These are phyloP conservation scores for Calephelis perditalis DNA, from an alignment of 2,888 invertebrate genomes.

Conservation along the genomic window DNA sequence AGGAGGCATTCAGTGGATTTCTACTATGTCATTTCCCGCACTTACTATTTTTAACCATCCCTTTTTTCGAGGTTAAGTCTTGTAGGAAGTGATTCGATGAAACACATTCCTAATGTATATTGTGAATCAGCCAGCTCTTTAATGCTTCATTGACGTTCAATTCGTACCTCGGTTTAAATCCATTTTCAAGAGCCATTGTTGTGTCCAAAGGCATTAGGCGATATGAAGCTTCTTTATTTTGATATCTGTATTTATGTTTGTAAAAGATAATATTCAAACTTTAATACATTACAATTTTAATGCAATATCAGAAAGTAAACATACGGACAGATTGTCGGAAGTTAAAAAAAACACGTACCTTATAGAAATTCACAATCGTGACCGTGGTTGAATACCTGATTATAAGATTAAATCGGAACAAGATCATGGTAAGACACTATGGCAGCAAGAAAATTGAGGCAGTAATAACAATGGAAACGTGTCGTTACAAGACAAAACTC, in stretches of 20 bases:
- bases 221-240: conserved; percentile 37
- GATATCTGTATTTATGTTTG: not conserved
- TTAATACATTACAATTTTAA: too few relatives aligned
- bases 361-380: too few relatives aligned
- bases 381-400: too few relatives aligned
- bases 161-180: conserved; percentile 66
- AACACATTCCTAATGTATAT: conserved; percentile 73
- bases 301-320: too few relatives aligned
- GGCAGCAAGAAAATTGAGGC: too few relatives aligned
- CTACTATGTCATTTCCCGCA: conserved; percentile 70
- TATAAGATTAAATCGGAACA: too few relatives aligned
- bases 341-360: too few relatives aligned
- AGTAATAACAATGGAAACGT: too few relatives aligned
- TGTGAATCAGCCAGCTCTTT: conserved; percentile 64
- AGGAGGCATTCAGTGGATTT: conserved; percentile 55
- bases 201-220: conserved; percentile 61
- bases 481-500: too few relatives aligned
- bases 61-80: conserved; percentile 46
- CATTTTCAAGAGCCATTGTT: conserved; percentile 63
- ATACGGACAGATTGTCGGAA: too few relatives aligned
- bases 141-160: conserved; percentile 69
- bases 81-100: conserved; percentile 74
- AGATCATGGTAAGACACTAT: too few relatives aligned
- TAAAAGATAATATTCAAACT: too few relatives aligned
- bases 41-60: conserved; percentile 62